Evolutionary conservation across 2,797 vertebrate genomes (phyloP), one percentile per base, ranked within the genome.

Genomic region (Dryobates pubescens): DNA sequence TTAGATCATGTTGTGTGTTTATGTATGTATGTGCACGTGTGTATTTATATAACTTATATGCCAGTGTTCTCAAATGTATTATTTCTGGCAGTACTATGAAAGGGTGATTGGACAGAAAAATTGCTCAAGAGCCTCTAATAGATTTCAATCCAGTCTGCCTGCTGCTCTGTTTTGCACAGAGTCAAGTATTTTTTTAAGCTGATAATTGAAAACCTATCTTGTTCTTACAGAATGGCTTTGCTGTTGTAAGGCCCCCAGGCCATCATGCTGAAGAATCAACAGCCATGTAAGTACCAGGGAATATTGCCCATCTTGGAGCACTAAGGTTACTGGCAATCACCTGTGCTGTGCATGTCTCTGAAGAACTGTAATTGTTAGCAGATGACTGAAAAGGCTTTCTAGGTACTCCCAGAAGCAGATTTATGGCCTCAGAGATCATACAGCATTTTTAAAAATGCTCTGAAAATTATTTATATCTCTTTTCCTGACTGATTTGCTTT

Each of bases 381-480:
- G 98, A 99, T 99, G 98, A 97, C 96, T 98, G 98, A 98, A 98
- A 98, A 98, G 95, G 96, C 98, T 98, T 98, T 98, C 96, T 97
- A 98, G 98, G 97, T 98, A 97, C 97, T 98, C 97, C 96, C 97
- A 97, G 97, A 98, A 98, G 97, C 96, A 98, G 98, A 99, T 98
- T 98, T 98, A 98, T 98, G 97, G 97, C 97, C 97, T 98, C 97
- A 97, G 97, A 98, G 98, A 98, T 99, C 98, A 98, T 98, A 98
- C 97, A 98, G 98, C 97, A 97, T 98, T 98, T 97, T 95, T 97
- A 7, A 97, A 98, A 98, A 98, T 98, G 95, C 96, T 98, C 98
- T 96, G 97, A 97, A 97, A 96, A 96, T 98, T 98, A 99, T 98
- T 98, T 98, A 98, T 98, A 98, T 97, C 94, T 97, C 96, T 97